Conservation (phyloP, 2,888 invertebrate species). For the Luffia ferchaultella region DNA sequence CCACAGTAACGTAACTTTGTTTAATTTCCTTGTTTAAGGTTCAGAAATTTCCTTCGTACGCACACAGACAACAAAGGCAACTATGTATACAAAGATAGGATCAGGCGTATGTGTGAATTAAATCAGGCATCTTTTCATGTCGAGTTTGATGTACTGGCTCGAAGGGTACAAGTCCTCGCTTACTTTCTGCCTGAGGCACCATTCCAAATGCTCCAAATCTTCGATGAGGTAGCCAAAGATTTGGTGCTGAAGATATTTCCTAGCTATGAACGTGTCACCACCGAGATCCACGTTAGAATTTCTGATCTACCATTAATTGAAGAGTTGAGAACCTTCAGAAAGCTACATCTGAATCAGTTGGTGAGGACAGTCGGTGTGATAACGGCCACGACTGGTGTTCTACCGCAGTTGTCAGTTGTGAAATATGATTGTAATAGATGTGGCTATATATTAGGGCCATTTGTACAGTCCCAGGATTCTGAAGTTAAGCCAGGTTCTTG, state of each 20-base stretch:
- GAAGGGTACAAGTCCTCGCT: slow-evolving; percentile 91
- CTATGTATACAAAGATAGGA: slow-evolving; percentile 90
- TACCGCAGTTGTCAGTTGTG: slow-evolving; percentile 94
- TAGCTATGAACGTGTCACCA: slow-evolving; percentile 92
- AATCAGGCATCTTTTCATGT: slow-evolving; percentile 91
- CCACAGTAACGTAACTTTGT: too few relatives aligned
- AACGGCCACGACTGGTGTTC: slow-evolving; percentile 92
- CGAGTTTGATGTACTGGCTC: slow-evolving; percentile 90
- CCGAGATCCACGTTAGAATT: slow-evolving; percentile 94
- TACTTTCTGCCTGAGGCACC: slow-evolving; percentile 99
- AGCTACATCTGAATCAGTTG: slow-evolving; percentile 91
- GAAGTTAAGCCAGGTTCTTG: slow-evolving; percentile 97
- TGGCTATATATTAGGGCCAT: slow-evolving; percentile 94
- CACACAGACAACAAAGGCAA: slow-evolving; percentile 88
- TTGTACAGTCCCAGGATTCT: slow-evolving; percentile 89
- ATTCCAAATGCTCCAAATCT: slow-evolving; percentile 94
- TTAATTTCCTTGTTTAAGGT: too few relatives aligned
- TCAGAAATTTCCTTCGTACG: slow-evolving; percentile 91
- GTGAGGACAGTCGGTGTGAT: slow-evolving; percentile 91
- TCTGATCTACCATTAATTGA: slow-evolving; percentile 95
- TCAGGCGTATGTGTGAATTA: slow-evolving; percentile 93
- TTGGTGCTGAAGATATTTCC: slow-evolving; percentile 95
- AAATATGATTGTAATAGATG: slow-evolving; percentile 98
- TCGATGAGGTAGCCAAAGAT: slow-evolving; percentile 93
- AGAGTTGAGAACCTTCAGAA: slow-evolving; percentile 91